A percentile compares a stretch with the other conserved stretches of the same genome.
Conservation (phyloP, 2,888 invertebrate species). For the Mythimna vitellina region DNA sequence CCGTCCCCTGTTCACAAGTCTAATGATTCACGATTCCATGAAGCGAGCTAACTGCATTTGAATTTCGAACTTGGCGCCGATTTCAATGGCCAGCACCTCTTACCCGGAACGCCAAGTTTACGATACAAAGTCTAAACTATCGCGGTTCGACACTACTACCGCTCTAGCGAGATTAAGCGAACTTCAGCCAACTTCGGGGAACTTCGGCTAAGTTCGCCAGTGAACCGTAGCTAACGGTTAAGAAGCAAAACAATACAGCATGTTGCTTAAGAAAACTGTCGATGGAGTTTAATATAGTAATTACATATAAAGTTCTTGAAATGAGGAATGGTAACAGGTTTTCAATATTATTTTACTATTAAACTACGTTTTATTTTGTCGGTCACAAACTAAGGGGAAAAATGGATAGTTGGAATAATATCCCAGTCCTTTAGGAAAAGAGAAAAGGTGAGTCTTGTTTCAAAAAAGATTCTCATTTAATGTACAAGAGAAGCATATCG, state of each 20-base stretch:
- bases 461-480: no score
- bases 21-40: constrained; percentile 55
- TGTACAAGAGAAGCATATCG: no score
- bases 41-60: constrained; percentile 62
- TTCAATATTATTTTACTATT: constrained; percentile 2
- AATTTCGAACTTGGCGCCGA: constrained; percentile 57
- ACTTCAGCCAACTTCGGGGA: constrained; percentile 70
- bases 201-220: constrained; percentile 67
- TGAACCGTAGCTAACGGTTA: constrained; percentile 63
- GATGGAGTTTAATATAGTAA: constrained; percentile 53
- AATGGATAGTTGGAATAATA: neutral
- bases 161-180: constrained; percentile 70
- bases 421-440: neutral
- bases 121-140: constrained; percentile 70
- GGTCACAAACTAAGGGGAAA: neutral
- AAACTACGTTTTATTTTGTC: neutral
- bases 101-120: constrained; percentile 62
- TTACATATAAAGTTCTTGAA: constrained; percentile 14
- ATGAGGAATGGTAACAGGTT: constrained; percentile 14
- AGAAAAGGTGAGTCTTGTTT: no score
- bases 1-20: constrained; percentile 30
- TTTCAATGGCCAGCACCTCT: constrained; percentile 66
- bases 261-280: constrained; percentile 62
- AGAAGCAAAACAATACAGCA: constrained; percentile 73
- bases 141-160: constrained; percentile 71